Evolutionary conservation across 2,888 invertebrate species (phyloP), one percentile per base, ranked within the genome.

Genomic region (Andrena dorsata): DNA sequence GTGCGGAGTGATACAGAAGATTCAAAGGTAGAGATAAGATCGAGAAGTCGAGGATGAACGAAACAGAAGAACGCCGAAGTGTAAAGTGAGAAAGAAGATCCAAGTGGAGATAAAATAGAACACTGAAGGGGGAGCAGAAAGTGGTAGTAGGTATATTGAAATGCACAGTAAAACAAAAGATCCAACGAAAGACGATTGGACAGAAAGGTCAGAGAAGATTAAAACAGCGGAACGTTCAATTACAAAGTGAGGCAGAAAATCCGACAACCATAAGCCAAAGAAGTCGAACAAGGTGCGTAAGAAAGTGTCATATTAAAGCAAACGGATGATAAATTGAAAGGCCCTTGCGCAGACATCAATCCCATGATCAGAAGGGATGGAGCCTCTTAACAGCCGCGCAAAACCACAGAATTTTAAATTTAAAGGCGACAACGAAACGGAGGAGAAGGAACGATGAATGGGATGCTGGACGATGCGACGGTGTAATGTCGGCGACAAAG

Each of bases 31-130:
- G 30, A 4, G 32, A 64, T 23, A 16, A 56, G 35, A 41, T n/a
- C n/a, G 61, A 51, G 30, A 63, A 68, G 30, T 3, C 51, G 68
- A 58, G 66, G 70, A 76, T 49, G 70, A 74, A 56, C 41, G 47
- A 47, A 41, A 47, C 23, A 41, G 41, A 32, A 26, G 8, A 60
- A 65, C 49, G 8, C 26, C 8, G n/a, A 49, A 49, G 28, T 41
- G 47, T 35, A 30, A 66, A n/a, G 51, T 16, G 32, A 56, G 23
- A 30, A 53, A 35, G 30, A 51, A 28, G 72, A 72, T 72, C 20
- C n/a, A 26, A 30, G 53, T 20, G 2, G 26, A 32, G 72, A 64
- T 72, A 72, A 72, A 10, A 35, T 30, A 30, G 30, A 64, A 53
- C 64, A n/a, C n/a, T 63, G 16, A 5, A 13, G 20, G 53, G 6